phyloP scores from a whole-genome alignment of 2,888 invertebrate species.

The Euzetes globulus region DNA sequence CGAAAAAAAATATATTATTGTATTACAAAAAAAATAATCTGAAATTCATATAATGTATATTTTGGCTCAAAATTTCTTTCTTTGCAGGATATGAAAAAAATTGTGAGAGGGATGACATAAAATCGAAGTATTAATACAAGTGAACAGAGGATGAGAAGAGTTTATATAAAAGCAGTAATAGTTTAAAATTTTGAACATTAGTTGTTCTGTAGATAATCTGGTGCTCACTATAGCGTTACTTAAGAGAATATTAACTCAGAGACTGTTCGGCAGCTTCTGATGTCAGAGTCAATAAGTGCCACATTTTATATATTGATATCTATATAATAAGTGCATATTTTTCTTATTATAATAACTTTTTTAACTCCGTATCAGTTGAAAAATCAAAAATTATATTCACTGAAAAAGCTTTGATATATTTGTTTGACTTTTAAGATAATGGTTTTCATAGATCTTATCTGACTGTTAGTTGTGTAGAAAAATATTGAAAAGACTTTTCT shows the following conservation, averaged over 20 bases:
- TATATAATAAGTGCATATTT: neutral
- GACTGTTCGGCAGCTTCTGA: neutral
- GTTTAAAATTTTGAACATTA: neutral
- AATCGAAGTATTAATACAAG: neutral
- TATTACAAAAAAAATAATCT: neutral
- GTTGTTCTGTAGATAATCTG: neutral
- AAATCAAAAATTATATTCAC: neutral
- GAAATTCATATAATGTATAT: neutral
- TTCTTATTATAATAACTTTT: neutral
- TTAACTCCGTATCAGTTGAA: no score
- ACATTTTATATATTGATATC: constrained; percentile 4
- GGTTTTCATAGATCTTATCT: neutral
- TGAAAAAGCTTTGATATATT: neutral
- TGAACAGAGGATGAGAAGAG: neutral
- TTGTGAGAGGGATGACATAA: neutral
- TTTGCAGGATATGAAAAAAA: neutral
- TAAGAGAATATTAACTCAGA: neutral
- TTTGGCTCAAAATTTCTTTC: neutral
- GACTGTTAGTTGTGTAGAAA: neutral
- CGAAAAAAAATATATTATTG: neutral
- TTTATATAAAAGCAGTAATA: neutral
- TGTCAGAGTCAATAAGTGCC: neutral
- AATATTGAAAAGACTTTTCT: neutral
- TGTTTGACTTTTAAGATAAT: neutral
- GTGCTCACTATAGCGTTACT: neutral